Evolutionary conservation across 2,888 invertebrate species (phyloP).

Genomic region (Cactoblastis cactorum): DNA sequence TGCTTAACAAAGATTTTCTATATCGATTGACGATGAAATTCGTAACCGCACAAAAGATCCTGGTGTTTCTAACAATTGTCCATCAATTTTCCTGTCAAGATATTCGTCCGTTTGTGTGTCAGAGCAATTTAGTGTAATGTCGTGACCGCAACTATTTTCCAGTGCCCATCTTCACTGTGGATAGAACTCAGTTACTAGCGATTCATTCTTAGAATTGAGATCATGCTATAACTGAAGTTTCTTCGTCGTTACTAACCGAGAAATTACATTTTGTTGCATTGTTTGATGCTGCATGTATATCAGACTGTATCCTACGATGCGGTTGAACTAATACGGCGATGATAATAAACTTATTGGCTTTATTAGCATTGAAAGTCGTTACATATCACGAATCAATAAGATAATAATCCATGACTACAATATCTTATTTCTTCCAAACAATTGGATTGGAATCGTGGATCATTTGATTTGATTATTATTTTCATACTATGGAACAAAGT

Average conservation of each 20-base stretch:
- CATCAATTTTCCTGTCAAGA: slow-evolving; percentile 9
- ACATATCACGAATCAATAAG: too few species aligned
- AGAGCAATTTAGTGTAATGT: slow-evolving; percentile 8
- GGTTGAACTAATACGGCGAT: too few species aligned
- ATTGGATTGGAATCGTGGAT: too few species aligned
- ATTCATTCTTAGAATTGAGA: neutral
- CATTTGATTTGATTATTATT: too few species aligned
- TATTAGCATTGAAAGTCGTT: too few species aligned
- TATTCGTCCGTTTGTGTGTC: slow-evolving; percentile 7
- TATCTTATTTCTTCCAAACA: too few species aligned
- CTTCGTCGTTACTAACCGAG: neutral
- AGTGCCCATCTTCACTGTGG: neutral
- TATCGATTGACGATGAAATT: neutral
- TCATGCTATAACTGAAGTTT: neutral
- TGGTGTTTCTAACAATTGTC: neutral
- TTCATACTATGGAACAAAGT: too few species aligned
- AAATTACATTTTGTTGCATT: neutral
- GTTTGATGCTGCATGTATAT: neutral
- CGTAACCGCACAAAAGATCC: neutral
- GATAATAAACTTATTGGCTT: too few species aligned
- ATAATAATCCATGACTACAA: too few species aligned
- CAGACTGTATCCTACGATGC: too few species aligned
- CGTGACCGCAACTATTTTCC: slow-evolving; percentile 6
- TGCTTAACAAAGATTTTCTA: neutral
- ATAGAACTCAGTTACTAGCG: neutral